Base-by-base conservation (phyloP, 2,888 invertebrate genomes). In the Hermaeophaga mercurialis region DNA sequence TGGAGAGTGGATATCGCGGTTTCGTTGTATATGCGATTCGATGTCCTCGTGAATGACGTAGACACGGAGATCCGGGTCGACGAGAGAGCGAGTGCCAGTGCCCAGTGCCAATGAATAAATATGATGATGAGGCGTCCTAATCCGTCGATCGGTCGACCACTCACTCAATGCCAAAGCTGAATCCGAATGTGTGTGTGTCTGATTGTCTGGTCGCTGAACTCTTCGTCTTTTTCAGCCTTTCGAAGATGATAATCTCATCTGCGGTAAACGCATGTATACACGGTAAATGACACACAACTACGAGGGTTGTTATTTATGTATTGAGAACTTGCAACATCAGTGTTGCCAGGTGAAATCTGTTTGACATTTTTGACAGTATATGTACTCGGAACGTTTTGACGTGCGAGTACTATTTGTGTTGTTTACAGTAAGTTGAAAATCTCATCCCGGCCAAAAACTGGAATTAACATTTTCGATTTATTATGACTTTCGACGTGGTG, bases 21-120 rank as follows among this genome's bases (percentile, higher is more conserved):
- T 31, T 28, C 12, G 36, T 36, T 36, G 36, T 36, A 9, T 36
- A 36, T n/a, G 17, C 17, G 36, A 36, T 36, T 17, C 43, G 43
- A 45, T 55, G 58, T 58, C 54, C 54, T 55, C 58, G 58, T 34
- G 38, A 48, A 12, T 45, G 56, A 56, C 49, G 49, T 39, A 34
- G 45, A 47, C 24, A 59, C 55, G 58, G 58, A 63, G 63, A 63
- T 63, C 63, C 63, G 63, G 63, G 63, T 63, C 58, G 57, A 45
- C 19, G 43, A 39, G 45, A 46, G 46, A 54, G 41, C 38, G 45
- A 54, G 18, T 24, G 26, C n/a, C n/a, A n/a, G n/a, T n/a, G n/a
- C 12, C 12, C 24, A 11, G 14, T 22, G 43, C 22, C 43, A 43
- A 43, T 24, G 43, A 43, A 43, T 43, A 12, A n/a, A 28, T 28